These are phyloP conservation scores for Tetrax tetrax DNA, from an alignment of 2,113 vertebrate species.

Conservation along the genomic window DNA sequence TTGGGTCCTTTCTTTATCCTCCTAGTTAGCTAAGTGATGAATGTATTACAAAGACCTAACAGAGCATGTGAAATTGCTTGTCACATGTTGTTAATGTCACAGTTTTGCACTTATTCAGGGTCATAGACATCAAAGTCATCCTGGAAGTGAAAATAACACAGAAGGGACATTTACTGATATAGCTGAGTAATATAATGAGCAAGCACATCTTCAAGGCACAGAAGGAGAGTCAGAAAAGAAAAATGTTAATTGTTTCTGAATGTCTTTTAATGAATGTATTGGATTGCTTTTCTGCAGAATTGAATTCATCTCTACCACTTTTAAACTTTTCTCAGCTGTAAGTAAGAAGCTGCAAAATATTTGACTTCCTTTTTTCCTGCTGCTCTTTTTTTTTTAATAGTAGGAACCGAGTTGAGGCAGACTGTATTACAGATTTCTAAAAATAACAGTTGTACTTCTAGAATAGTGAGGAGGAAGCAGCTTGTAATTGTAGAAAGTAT, in stretches of 20 bases:
- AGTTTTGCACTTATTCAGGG: neutral
- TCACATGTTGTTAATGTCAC: conserved; percentile 4
- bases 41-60: neutral
- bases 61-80: neutral
- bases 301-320: neutral
- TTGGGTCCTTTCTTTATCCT: neutral
- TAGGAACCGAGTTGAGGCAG: neutral
- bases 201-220: neutral
- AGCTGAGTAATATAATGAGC: neutral
- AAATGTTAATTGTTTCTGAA: neutral
- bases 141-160: neutral
- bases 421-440: neutral
- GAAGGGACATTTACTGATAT: neutral
- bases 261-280: neutral
- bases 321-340: neutral
- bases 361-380: neutral
- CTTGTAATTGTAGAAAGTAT: neutral
- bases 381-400: neutral
- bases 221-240: neutral
- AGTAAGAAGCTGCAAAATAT: neutral
- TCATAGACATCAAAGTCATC: neutral
- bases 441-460: neutral
- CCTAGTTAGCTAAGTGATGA: neutral
- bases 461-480: neutral
- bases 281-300: neutral